phyloP scores from a whole-genome alignment of 2,113 vertebrate genomes.

The Macaca fascicularis region DNA sequence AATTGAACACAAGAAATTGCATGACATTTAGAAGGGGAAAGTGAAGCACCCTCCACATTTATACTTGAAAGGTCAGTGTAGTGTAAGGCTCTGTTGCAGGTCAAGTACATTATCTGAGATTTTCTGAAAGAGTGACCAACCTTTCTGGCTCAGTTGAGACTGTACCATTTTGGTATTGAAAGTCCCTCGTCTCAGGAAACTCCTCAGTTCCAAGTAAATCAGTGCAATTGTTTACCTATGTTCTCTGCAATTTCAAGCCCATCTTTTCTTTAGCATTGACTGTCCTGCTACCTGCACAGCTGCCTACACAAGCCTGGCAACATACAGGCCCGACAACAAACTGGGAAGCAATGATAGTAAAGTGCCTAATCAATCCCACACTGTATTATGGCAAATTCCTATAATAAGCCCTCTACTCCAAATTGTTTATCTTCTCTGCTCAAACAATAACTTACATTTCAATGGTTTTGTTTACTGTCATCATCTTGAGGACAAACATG shows the following conservation, averaged over 20 bases:
- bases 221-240: neutral
- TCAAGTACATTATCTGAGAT: neutral
- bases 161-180: neutral
- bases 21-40: neutral
- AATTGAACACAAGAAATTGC: neutral
- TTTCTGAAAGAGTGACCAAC: neutral
- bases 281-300: neutral
- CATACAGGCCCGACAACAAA: neutral
- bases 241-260: neutral
- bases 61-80: neutral
- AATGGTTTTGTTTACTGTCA: neutral
- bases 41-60: neutral
- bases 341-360: neutral
- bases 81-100: neutral
- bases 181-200: neutral
- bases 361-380: neutral
- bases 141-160: neutral
- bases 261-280: neutral
- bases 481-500: neutral
- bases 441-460: neutral
- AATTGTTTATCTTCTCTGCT: neutral
- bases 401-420: neutral
- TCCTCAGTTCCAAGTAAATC: neutral
- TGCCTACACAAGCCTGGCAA: neutral
- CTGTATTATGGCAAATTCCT: neutral